A percentile compares a stretch with the other conserved stretches of the same genome.
Conservation (phyloP, 2,888 invertebrate species). For the Drosophila quinaria region DNA sequence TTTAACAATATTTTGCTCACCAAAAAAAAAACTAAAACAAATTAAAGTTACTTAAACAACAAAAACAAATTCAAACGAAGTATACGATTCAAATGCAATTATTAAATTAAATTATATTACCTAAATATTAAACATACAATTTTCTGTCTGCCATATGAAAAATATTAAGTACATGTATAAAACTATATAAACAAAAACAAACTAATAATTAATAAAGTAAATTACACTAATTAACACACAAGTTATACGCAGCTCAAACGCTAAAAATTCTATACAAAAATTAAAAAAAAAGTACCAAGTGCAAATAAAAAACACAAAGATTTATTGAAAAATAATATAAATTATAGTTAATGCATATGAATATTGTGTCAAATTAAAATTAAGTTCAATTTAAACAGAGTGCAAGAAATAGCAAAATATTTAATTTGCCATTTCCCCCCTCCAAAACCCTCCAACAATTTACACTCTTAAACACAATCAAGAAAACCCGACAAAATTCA, state of each 20-base stretch:
- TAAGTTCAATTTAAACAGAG: conserved; percentile 39
- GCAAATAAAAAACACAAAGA: conserved; percentile 64
- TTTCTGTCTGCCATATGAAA: conserved; percentile 72
- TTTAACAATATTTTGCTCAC: conserved; percentile 80
- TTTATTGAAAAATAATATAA: conserved; percentile 32
- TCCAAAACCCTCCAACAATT: background rate
- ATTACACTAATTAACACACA: conserved; percentile 59
- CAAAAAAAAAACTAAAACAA: conserved; percentile 63
- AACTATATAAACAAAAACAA: conserved; percentile 29
- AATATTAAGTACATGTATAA: conserved; percentile 20
- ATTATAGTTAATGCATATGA: conserved; percentile 51
- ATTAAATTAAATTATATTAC: conserved; percentile 76
- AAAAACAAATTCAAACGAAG: conserved; percentile 71
- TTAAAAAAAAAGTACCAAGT: conserved; percentile 77
- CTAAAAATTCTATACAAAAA: conserved; percentile 71
- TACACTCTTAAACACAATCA: background rate
- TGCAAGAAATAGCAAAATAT: conserved; percentile 9
- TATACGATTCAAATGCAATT: conserved; percentile 84
- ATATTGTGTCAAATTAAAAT: conserved; percentile 75
- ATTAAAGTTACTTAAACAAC: conserved; percentile 55
- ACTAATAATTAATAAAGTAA: conserved; percentile 33
- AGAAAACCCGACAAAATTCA: conserved; percentile 72
- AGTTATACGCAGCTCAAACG: conserved; percentile 75
- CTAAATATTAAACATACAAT: conserved; percentile 51
- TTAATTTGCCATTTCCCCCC: conserved; percentile 8